Evolutionary conservation across 2,888 invertebrate genomes (phyloP), one percentile per base, ranked within the genome.

Genomic region (Acronicta leporina): DNA sequence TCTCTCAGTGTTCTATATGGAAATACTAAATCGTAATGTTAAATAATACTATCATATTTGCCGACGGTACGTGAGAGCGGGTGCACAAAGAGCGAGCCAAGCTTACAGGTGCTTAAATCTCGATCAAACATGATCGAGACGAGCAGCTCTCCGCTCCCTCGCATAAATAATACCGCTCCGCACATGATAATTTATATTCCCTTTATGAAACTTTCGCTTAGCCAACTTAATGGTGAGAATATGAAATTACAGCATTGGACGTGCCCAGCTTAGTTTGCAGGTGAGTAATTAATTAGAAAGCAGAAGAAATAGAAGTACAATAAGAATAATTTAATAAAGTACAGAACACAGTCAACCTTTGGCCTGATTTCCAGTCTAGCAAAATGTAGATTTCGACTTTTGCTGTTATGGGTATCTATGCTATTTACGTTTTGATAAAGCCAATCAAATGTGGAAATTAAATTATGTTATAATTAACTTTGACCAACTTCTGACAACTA

Each of bases 21-120:
- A 5, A 38, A 38, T 7, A 38, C 7, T 38, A 13, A 4, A 13
- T 13, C 1, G n/a, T 38, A 8, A 38, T n/a, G n/a, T n/a, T n/a
- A 38, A 38, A 30, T 16, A 35, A 38, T 16, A 38, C 40, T 40
- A 25, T 8, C 10, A 41, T 30, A 16, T 62, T 51, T 64, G 67
- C 50, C 40, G 59, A 75, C 80, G 63, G 74, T 89, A 83, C 80
- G 20, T 73, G 76, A 68, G 80, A 75, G 86, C 87, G 85, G 87
- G 80, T 69, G 75, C 76, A 87, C 88, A 90, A 89, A 89, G 90
- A 83, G 80, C 83, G 76, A 65, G 62, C 75, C 44, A 48, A 62
- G 64, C 75, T 77, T 86, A 88, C 87, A 90, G 89, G 89, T 89
- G 88, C 86, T 91, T 91, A 89, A 88, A 89, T 87, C 79, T 86